Conservation (phyloP, 2,888 invertebrate genomes). For the Oithona nana region DNA sequence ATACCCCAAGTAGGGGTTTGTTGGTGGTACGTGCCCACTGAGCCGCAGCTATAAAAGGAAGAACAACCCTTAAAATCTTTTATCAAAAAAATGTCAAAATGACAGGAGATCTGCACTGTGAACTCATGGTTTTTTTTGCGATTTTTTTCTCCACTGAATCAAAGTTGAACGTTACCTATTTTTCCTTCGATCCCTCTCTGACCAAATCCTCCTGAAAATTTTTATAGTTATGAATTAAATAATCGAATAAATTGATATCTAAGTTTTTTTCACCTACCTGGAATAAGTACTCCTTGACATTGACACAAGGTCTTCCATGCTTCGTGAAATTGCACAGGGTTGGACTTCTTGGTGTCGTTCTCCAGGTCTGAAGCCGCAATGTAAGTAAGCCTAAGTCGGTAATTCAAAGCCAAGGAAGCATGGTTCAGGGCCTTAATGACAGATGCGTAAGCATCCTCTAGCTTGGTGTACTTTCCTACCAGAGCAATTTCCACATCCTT, state of each 20-base stretch:
- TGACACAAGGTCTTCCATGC: conserved; percentile 81
- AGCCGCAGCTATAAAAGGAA: conserved; percentile 65
- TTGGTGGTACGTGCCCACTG: conserved; percentile 76
- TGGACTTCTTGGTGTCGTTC: conserved; percentile 42
- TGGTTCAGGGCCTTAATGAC: conserved; percentile 87
- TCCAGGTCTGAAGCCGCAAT: conserved; percentile 83
- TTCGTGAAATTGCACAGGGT: conserved; percentile 70
- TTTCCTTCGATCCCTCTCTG: conserved; percentile 88
- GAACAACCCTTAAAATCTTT: too few relatives aligned
- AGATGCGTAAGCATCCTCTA: conserved; percentile 91
- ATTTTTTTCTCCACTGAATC: too few relatives aligned
- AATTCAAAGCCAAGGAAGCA: conserved; percentile 64
- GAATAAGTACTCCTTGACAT: conserved; percentile 61
- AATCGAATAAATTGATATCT: too few relatives aligned
- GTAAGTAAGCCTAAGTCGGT: conserved; percentile 61
- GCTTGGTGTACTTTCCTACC: conserved; percentile 88
- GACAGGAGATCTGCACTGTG: too few relatives aligned
- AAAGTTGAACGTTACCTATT: too few relatives aligned
- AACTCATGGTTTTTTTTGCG: too few relatives aligned
- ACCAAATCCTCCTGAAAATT: conserved; percentile 97
- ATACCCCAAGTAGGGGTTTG: conserved; percentile 84
- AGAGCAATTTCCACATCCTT: conserved; percentile 58
- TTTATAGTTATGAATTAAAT: too few relatives aligned
- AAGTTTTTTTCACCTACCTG: too few relatives aligned
- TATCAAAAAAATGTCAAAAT: too few relatives aligned